A percentile compares a stretch with the other conserved stretches of the same genome.
Conservation (phyloP, 2,888 invertebrate species). For the Drosophila recens region DNA sequence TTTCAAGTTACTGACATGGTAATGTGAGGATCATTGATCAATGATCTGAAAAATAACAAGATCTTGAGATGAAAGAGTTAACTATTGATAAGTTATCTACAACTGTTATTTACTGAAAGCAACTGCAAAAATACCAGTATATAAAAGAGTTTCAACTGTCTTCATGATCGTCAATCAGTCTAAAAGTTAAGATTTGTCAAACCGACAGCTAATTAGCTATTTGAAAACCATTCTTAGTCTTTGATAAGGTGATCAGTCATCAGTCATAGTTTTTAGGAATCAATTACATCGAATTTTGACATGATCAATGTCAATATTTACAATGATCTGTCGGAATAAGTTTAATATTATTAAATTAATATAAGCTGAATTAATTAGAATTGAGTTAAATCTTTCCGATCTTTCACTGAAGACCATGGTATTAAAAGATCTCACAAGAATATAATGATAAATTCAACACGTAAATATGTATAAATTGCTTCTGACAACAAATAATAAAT, state of each 20-base stretch:
- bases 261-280: not conserved
- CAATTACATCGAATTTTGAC: not conserved
- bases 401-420: not conserved
- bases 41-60: not conserved
- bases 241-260: conserved; percentile 13
- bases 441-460: no score
- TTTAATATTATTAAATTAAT: not conserved
- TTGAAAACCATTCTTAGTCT: not conserved
- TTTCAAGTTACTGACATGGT: not conserved
- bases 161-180: conserved; percentile 4
- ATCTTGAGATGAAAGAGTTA: not conserved
- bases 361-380: not conserved
- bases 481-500: no score
- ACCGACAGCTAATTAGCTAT: not conserved
- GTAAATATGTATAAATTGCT: no score
- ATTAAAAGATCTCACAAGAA: no score
- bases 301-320: not conserved
- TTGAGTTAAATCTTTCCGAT: not conserved
- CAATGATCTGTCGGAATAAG: not conserved
- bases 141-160: not conserved
- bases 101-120: no score
- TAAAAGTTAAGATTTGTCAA: not conserved
- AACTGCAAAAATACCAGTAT: no score
- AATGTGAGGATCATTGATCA: not conserved
- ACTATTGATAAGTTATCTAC: not conserved